phyloP scores from a whole-genome alignment of 2,797 vertebrate genomes.

The Pipistrellus pygmaeus region DNA sequence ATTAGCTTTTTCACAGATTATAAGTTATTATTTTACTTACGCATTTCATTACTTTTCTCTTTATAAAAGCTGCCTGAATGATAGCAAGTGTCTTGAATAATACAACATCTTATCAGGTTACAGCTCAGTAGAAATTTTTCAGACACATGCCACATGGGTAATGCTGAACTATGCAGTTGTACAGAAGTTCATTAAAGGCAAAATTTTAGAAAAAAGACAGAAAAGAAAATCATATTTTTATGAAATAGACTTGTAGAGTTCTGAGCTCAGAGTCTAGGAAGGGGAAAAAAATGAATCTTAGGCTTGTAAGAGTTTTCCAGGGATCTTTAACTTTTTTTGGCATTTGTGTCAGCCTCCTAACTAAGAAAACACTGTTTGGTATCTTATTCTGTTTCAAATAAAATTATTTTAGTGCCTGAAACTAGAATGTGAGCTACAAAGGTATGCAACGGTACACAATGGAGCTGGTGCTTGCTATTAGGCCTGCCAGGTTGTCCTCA shows the following conservation, averaged over 20 bases:
- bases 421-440: background rate
- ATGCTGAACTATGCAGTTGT: background rate
- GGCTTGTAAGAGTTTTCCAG: conserved; percentile 44
- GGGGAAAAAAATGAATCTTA: background rate
- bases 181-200: conserved; percentile 51
- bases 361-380: background rate
- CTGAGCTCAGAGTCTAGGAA: conserved; percentile 47
- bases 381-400: background rate
- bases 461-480: background rate
- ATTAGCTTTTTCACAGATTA: conserved; percentile 68
- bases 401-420: conserved; percentile 35
- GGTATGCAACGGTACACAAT: background rate
- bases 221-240: conserved; percentile 67
- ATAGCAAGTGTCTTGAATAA: conserved; percentile 57
- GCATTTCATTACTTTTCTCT: conserved; percentile 53
- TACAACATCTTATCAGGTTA: conserved; percentile 34
- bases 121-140: conserved; percentile 41
- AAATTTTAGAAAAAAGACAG: conserved; percentile 40
- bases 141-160: background rate
- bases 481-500: background rate
- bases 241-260: conserved; percentile 52
- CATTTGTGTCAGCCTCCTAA: conserved; percentile 16
- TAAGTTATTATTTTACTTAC: conserved; percentile 62
- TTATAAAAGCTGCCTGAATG: conserved; percentile 10
- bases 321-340: conserved; percentile 53